Evolutionary conservation across 2,888 invertebrate species (phyloP).

Genomic region (Lomographa bimaculata): DNA sequence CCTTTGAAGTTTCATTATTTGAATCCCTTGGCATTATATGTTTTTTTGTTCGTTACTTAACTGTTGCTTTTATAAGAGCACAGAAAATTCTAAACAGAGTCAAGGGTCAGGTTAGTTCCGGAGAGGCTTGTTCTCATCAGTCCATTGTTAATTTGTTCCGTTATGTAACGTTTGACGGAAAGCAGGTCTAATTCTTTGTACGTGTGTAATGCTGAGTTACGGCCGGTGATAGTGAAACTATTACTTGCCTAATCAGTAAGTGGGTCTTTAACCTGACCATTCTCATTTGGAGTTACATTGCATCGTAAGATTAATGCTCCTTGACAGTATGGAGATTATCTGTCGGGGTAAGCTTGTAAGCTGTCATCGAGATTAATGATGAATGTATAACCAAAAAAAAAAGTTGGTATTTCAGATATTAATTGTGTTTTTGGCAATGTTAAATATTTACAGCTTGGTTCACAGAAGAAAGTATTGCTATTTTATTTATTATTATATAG

Average conservation of each 20-base stretch:
- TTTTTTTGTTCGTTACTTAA: slow-evolving; percentile 57
- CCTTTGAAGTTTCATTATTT: slow-evolving; percentile 55
- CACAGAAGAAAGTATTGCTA: no score
- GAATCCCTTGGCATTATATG: slow-evolving; percentile 71
- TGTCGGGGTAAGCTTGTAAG: no score
- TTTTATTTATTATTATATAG: no score
- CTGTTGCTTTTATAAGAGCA: slow-evolving; percentile 69
- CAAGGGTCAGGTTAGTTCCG: slow-evolving; percentile 47
- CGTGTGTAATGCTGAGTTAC: slow-evolving; percentile 34
- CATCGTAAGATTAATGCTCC: no score
- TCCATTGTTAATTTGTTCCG: slow-evolving; percentile 37
- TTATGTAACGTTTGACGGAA: slow-evolving; percentile 48
- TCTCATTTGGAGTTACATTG: not conserved
- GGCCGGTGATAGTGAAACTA: slow-evolving; percentile 21
- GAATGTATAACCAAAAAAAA: no score
- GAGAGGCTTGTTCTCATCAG: slow-evolving; percentile 43
- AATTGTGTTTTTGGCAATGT: no score
- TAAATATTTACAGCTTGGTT: no score
- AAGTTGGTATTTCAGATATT: no score
- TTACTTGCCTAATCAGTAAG: slow-evolving; percentile 7
- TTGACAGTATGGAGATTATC: no score
- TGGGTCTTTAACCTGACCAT: not conserved
- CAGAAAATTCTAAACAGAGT: slow-evolving; percentile 61
- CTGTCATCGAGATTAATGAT: no score
- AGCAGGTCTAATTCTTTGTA: slow-evolving; percentile 38